Conservation (phyloP, 64 coral and sea anemone genomes). For the Exaiptasia diaphana region DNA sequence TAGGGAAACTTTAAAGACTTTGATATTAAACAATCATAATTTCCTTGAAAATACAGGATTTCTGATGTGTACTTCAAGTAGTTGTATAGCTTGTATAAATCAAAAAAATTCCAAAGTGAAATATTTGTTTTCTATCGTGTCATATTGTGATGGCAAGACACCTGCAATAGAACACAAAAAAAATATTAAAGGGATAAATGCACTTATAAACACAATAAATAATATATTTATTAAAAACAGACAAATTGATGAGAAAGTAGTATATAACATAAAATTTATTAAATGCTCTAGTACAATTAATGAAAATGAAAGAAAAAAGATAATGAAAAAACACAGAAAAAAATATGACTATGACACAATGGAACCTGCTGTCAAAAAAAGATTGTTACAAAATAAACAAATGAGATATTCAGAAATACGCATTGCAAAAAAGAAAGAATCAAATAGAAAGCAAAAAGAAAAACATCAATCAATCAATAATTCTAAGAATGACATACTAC, state of each 20-base stretch:
- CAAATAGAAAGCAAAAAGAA: neutral
- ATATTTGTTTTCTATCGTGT: neutral
- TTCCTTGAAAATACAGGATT: neutral
- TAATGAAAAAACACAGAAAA: neutral
- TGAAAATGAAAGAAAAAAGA: conserved; percentile 25
- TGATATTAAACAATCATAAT: neutral
- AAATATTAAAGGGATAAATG: conserved; percentile 1
- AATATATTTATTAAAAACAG: conserved; percentile 21
- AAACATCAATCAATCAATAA: too few relatives aligned
- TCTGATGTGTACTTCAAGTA: neutral
- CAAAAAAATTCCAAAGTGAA: neutral
- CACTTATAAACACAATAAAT: neutral
- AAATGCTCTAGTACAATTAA: neutral
- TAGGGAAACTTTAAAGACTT: neutral
- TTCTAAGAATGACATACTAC: too few relatives aligned
- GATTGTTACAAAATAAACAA: neutral
- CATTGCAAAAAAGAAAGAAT: neutral
- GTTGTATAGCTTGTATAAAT: conserved; percentile 1
- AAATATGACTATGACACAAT: neutral
- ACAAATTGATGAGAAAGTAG: neutral
- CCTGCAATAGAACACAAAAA: conserved; percentile 21
- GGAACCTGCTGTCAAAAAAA: conserved; percentile 26
- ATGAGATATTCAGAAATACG: neutral
- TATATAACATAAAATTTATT: conserved; percentile 26
- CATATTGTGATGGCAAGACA: neutral